Evolutionary conservation across 2,113 vertebrate genomes (phyloP), one percentile per base, ranked within the genome.

Genomic region (Eublepharis macularius): DNA sequence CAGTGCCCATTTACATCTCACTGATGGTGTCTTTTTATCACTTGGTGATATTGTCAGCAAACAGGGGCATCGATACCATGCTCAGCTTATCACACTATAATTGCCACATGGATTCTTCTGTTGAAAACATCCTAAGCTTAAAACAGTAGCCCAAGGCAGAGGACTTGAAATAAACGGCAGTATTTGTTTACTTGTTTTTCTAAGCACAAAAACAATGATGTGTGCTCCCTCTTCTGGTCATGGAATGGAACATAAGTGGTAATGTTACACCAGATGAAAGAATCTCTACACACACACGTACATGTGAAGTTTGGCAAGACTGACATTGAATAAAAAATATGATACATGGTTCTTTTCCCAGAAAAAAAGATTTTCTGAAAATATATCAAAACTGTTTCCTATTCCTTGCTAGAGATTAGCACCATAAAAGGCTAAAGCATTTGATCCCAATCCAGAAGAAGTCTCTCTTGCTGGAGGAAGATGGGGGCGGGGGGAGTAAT

Each of bases 211-310:
- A 70, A 21, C 26, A 84, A 17, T 76, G 87, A 5, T 79, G 69
- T 89, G 66, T 88, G 81, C 89, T 88, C 90, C 92, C 91, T 93
- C 92, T 92, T 66, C 82, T 88, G 91, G 80, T 36, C 80, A 4
- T 63, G 45, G 82, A 77, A 83, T n/a, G 54, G 0, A 4, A 81
- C 12, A 45, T 88, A 29, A 77, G 12, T 36, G 11, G 26, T 29
- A 78, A 70, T 75, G 4, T 41, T 24, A 34, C 6, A 39, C 1
- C 7, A 0, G 0, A 21, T 9, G 34, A 4, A 54, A 4, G 21
- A 32, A 39, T 57, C 39, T 54, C 2, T 19, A 2, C 16, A 24
- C 57, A 60, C 16, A 57, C 17, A 57, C 16, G 21, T 60, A 24
- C 26, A 60, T 60, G 57, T n/a, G n/a, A n/a, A n/a, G n/a, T n/a